These are phyloP conservation scores for Scaptomyza parva DNA, from an alignment of 2,888 invertebrate species.

Conservation along the genomic window DNA sequence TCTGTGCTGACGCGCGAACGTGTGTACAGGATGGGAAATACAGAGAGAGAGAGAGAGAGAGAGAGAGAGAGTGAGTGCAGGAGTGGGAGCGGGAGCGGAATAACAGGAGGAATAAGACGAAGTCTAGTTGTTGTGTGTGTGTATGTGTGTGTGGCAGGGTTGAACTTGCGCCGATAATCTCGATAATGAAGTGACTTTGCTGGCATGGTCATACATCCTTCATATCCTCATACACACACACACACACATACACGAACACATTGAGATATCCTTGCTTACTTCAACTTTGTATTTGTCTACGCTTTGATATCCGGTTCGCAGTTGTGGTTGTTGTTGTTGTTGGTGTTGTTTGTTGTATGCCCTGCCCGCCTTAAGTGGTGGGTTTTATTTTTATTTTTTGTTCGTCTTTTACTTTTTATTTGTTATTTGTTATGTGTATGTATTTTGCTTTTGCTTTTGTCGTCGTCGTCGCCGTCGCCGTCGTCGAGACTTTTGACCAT, in stretches of 20 bases:
- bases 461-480: conserved; percentile 2
- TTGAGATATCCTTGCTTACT: conserved; percentile 25
- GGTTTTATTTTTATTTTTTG: conserved; percentile 56
- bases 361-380: conserved; percentile 76
- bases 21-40: conserved; percentile 64
- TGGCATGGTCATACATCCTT: conserved; percentile 77
- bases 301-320: conserved; percentile 78
- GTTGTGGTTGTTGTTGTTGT: conserved; percentile 33
- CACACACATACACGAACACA: conserved; percentile 5
- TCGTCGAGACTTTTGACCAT: conserved; percentile 78
- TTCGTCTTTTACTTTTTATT: conserved; percentile 30
- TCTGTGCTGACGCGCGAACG: conserved; percentile 82
- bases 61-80: background rate
- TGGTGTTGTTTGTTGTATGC: background rate
- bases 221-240: conserved; percentile 41
- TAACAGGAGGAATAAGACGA: conserved; percentile 15
- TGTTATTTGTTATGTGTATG: no score
- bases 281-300: conserved; percentile 52
- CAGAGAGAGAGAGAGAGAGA: background rate
- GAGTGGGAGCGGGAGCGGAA: conserved; percentile 41
- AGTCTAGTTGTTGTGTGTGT: conserved; percentile 41
- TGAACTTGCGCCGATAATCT: conserved; percentile 82
- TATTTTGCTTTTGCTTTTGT: conserved; percentile 38
- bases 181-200: conserved; percentile 81
- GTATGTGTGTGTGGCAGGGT: conserved; percentile 56